Conservation (phyloP, 2,113 vertebrate species). For the Thomomys bottae region DNA sequence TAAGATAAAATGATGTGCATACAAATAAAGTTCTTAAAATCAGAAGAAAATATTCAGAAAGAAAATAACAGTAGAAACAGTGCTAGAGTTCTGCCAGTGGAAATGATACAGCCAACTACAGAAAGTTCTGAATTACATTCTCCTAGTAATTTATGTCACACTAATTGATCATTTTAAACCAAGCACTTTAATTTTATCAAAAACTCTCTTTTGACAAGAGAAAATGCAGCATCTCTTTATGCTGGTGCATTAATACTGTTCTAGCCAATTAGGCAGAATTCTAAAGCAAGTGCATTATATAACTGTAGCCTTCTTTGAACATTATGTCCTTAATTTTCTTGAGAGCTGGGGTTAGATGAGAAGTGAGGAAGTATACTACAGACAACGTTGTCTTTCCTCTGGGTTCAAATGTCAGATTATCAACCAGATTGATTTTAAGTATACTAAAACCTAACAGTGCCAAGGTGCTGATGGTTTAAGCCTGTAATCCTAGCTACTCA, state of each 20-base stretch:
- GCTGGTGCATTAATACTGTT: neutral
- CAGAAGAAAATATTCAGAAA: neutral
- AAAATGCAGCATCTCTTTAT: neutral
- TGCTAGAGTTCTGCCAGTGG: neutral
- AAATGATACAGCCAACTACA: neutral
- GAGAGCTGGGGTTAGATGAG: neutral
- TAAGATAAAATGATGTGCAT: neutral
- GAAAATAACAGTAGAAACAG: neutral
- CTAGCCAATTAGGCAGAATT: neutral
- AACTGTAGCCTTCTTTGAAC: neutral
- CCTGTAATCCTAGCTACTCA: too few species aligned
- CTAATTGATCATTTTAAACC: slow-evolving; percentile 10
- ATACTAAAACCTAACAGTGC: neutral
- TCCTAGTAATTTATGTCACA: neutral
- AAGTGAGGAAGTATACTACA: neutral
- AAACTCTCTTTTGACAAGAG: neutral
- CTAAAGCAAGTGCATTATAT: neutral
- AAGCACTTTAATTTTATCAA: neutral
- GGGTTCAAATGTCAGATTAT: neutral
- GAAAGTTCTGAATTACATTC: neutral
- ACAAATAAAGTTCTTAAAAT: slow-evolving; percentile 16
- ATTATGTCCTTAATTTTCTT: neutral
- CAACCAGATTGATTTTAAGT: neutral
- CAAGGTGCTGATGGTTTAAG: too few species aligned
- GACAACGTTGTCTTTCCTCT: neutral